Evolutionary conservation across 2,113 vertebrate genomes (phyloP), one percentile per base, ranked within the genome.

Genomic region (Lagopus leucura): DNA sequence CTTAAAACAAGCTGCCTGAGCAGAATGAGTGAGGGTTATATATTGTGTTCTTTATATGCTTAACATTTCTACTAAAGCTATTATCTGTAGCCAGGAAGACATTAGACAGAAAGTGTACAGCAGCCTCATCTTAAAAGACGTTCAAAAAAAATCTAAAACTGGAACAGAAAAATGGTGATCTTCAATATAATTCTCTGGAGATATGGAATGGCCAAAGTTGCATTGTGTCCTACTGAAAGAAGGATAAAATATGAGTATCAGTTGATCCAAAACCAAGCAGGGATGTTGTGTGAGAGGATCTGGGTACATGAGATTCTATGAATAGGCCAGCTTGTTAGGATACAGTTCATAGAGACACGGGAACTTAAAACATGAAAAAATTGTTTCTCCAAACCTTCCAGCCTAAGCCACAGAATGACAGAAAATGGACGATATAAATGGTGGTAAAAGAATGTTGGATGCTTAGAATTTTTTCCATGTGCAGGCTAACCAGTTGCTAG

Each of bases 1-100:
- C 54, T 77, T 91, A 77, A 89, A 95, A 91, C 58, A 67, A 88
- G 52, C 64, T 86, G 69, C 71, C 25, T 47, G 61, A 88, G 60
- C 69, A 88, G 64, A 94, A 81, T 0, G 4, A 57, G 19, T 64
- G 65, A 74, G 25, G 42, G 38, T 55, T 86, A 55, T 45, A 71
- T 11, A 50, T 3, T n/a, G 47, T 0, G 1, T 84, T 75, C 42
- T 81, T 84, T 57, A 57, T 42, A 75, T 92, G 61, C 57, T 71
- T 83, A 34, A 40, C 47, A 73, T 75, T 90, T 70, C 47, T 72
- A 78, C 32, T 77, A 63, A 65, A 90, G 65, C 30, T 80, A 38
- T 76, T 85, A 70, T 58, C 60, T 71, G 34, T 34, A 70, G 55
- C 69, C 90, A 80, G 64, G 32, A 89, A 92, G 50, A 86, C 6